Evolutionary conservation across 2,888 invertebrate genomes (phyloP).

Genomic region (Morpho achilles): DNA sequence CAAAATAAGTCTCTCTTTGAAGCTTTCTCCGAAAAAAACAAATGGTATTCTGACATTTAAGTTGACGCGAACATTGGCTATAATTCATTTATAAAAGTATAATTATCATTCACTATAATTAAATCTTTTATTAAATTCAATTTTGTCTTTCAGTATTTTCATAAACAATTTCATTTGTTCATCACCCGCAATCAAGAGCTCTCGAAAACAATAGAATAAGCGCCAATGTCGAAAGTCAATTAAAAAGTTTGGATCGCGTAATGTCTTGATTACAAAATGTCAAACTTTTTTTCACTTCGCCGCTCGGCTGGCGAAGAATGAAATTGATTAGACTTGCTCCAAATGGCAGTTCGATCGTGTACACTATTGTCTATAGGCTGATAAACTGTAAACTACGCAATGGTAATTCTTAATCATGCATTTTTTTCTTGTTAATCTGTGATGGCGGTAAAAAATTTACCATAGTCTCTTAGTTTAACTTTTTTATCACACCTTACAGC

Average conservation of each 20-base stretch:
- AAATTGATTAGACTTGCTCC: slow-evolving; percentile 28
- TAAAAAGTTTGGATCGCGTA: slow-evolving; percentile 21
- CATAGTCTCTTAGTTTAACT: too few relatives aligned
- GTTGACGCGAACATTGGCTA: too few relatives aligned
- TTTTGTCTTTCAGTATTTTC: not conserved
- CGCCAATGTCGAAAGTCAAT: slow-evolving; percentile 22
- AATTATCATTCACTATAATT: not conserved
- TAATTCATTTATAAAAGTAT: too few relatives aligned
- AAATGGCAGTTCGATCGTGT: slow-evolving; percentile 16
- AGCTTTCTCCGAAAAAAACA: too few relatives aligned
- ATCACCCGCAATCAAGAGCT: slow-evolving; percentile 4
- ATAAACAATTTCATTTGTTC: slow-evolving; percentile 1
- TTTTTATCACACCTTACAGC: too few relatives aligned
- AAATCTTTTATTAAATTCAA: not conserved
- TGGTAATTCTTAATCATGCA: slow-evolving; percentile 1
- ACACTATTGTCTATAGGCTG: slow-evolving; percentile 9
- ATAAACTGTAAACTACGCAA: slow-evolving; percentile 10
- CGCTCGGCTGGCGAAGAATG: slow-evolving; percentile 23
- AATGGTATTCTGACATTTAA: too few relatives aligned
- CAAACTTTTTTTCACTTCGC: slow-evolving; percentile 25
- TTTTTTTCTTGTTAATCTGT: too few relatives aligned
- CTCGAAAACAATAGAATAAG: slow-evolving; percentile 9
- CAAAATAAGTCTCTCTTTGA: too few relatives aligned
- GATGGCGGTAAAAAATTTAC: too few relatives aligned
- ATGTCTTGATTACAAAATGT: slow-evolving; percentile 16